phyloP scores from a whole-genome alignment of 2,888 invertebrate genomes.

The Pemphredon lugubris region DNA sequence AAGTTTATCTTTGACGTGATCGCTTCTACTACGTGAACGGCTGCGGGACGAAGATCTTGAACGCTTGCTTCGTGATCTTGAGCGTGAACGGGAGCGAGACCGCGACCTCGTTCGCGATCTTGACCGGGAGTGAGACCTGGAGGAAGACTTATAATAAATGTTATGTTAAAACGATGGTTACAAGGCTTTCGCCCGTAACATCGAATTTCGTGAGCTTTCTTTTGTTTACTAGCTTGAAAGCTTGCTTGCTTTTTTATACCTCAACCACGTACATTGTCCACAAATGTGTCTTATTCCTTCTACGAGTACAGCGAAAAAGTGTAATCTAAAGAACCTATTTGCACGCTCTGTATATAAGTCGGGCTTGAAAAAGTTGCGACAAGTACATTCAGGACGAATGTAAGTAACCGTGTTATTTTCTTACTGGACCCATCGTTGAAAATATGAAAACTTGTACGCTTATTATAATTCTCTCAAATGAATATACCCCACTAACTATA shows the following conservation, averaged over 20 bases:
- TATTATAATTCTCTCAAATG: too few relatives aligned
- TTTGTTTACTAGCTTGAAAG: background rate
- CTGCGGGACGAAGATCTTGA: constrained; percentile 85
- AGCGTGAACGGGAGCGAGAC: constrained; percentile 80
- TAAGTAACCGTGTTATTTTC: constrained; percentile 18
- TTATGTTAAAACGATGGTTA: constrained; percentile 36
- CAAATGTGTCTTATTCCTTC: background rate
- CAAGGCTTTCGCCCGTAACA: constrained; percentile 35
- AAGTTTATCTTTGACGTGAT: constrained; percentile 68
- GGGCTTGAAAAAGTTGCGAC: constrained; percentile 47
- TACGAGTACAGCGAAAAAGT: background rate
- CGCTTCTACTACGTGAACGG: constrained; percentile 82
- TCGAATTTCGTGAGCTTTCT: background rate
- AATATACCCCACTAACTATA: too few relatives aligned
- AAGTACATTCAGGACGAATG: constrained; percentile 45
- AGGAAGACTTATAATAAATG: constrained; percentile 50
- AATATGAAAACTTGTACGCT: background rate
- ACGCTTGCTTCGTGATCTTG: constrained; percentile 81
- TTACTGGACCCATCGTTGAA: background rate
- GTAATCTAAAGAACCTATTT: background rate
- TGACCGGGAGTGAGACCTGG: constrained; percentile 77
- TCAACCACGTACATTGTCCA: background rate
- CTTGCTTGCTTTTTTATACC: background rate
- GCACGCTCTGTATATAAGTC: constrained; percentile 5
- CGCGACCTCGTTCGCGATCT: constrained; percentile 72